Conservation (phyloP, 2,113 vertebrate genomes). For the Gallinago undulata region DNA sequence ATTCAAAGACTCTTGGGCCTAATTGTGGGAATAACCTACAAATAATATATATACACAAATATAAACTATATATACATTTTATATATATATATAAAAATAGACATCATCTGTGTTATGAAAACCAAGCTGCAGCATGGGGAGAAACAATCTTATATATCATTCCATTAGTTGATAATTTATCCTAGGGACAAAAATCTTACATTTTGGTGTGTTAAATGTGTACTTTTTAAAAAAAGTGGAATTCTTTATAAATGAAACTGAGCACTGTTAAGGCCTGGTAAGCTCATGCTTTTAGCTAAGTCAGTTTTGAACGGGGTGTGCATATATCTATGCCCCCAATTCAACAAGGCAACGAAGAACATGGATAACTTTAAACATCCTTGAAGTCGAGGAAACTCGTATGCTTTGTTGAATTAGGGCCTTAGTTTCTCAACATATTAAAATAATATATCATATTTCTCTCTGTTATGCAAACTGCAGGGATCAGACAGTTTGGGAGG, state of each 20-base stretch:
- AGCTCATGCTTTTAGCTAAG: background rate
- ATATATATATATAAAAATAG: background rate
- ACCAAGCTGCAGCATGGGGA: background rate
- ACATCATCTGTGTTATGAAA: background rate
- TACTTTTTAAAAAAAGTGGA: background rate
- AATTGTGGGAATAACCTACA: background rate
- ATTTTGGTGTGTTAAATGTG: background rate
- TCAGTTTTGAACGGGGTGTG: background rate
- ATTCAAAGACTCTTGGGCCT: background rate
- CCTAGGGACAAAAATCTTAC: background rate
- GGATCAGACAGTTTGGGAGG: background rate
- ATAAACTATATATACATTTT: background rate
- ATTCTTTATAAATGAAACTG: slow-evolving; percentile 15
- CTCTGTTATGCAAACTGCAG: background rate
- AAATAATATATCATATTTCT: background rate
- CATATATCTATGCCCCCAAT: background rate
- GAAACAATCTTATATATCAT: background rate
- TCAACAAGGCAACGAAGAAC: background rate
- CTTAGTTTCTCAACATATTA: background rate
- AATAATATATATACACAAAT: background rate
- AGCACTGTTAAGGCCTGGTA: background rate
- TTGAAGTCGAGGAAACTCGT: background rate
- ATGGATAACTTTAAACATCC: background rate
- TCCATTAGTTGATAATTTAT: background rate
- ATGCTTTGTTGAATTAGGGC: background rate